Conservation (phyloP, 2,113 vertebrate genomes). For the Cavia aperea region DNA sequence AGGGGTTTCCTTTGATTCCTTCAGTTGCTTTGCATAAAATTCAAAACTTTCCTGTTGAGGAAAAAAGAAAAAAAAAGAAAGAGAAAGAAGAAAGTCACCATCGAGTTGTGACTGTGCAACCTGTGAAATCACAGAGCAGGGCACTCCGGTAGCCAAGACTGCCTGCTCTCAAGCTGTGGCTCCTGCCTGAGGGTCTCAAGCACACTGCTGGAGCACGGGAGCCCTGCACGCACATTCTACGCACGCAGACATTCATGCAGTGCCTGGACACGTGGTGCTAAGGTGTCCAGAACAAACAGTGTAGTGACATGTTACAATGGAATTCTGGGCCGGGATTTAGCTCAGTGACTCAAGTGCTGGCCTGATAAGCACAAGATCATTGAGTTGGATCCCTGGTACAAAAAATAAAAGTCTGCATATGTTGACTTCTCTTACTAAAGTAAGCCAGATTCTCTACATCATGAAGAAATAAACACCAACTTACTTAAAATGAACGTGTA, state of each 20-base stretch:
- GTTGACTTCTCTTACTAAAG: constrained; percentile 6
- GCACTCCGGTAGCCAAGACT: background rate
- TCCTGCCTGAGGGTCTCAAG: background rate
- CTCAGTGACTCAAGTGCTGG: no score
- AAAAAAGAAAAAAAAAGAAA: background rate
- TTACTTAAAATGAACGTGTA: constrained; percentile 34
- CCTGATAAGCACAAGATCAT: no score
- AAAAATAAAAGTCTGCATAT: no score
- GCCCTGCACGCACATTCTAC: no score
- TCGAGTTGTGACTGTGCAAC: background rate
- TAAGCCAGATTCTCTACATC: background rate
- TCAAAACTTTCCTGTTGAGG: constrained; percentile 82
- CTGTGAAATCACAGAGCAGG: background rate
- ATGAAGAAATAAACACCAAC: constrained; percentile 32
- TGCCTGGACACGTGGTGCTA: background rate
- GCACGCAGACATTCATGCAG: background rate
- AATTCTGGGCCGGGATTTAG: background rate
- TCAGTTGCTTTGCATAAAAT: constrained; percentile 84
- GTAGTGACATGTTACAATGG: background rate
- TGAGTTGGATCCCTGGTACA: no score
- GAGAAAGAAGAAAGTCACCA: background rate
- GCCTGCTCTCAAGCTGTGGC: background rate
- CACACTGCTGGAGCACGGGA: background rate
- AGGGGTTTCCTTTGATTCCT: constrained; percentile 48
- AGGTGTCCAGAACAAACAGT: background rate